Evolutionary conservation across 1,140 invertebrate species (phyloP), one percentile per base, ranked within the genome.

Genomic region (Drosophila parvula): DNA sequence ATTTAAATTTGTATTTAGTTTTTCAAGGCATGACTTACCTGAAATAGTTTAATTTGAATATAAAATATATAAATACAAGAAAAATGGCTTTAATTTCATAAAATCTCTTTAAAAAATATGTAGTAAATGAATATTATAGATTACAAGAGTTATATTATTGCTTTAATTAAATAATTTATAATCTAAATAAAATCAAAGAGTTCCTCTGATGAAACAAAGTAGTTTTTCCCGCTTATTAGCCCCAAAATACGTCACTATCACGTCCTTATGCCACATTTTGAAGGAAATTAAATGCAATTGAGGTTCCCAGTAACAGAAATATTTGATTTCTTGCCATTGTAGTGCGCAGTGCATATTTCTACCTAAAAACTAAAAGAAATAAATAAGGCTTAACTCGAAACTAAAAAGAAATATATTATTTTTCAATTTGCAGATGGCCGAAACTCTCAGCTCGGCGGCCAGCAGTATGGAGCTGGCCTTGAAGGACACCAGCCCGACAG

Each of bases 391-490:
- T 22, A 36, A 1, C 10, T 55, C 18, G n/a, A 8, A 16, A 27
- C 53, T 56, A 56, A 56, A 6, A n/a, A 55, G 2, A 55, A 0
- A 32, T 10, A 3, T 8, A 22, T 8, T 14, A 16, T 34, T 45
- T 16, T n/a, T 16, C 8, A 11, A n/a, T n/a, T 67, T 71, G 7
- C 68, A 91, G 85, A 91, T 91, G 90, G 86, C 90, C 80, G 90
- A 91, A 77, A 86, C 90, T 64, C 68, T 91, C 43, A 91, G 83
- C 58, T 74, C 85, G 62, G 73, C 86, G 67, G 75, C 78, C 51
- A 76, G 63, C 62, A 76, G 65, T 11, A 91, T 91, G 90, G 90
- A 91, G 65, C 59, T 91, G 67, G 80, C 83, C 40, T 69, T 91
- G 22, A 91, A 91, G 59, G 90, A 90, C 40, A 73, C 78, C 56